Evolutionary conservation across 2,888 invertebrate species (phyloP), one percentile per base, ranked within the genome.

Genomic region (Cloeon dipterum): DNA sequence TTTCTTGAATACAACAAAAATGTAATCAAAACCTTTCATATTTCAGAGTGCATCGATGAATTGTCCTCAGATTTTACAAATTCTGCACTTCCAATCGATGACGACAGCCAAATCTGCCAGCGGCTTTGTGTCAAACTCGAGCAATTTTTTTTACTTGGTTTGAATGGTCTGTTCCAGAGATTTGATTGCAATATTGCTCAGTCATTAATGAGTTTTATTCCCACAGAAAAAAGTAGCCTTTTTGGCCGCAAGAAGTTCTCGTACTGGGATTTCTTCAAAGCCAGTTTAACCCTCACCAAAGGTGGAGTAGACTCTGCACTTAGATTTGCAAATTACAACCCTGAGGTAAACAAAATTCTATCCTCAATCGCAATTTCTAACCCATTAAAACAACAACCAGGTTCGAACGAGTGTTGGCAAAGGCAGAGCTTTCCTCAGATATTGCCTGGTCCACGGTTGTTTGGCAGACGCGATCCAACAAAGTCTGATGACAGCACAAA

Each of bases 181-280:
- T n/a, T n/a, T n/a, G n/a, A n/a, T n/a, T n/a, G n/a, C n/a, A n/a
- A n/a, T n/a, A n/a, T n/a, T n/a, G n/a, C n/a, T n/a, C n/a, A n/a
- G n/a, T n/a, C n/a, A n/a, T n/a, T n/a, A n/a, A n/a, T n/a, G n/a
- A n/a, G n/a, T 21, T 20, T n/a, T 10, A 19, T 14, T 13, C 16
- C 20, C 36, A 2, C 37, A 38, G 38, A 34, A 11, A 32, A 32
- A 23, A 38, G 19, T 26, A 36, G 18, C 14, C 20, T 38, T 17
- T 38, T 38, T 10, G 38, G 38, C 2, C 32, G 33, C 8, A 38
- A 25, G 34, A 34, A 33, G 42, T n/a, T n/a, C n/a, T 52, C 52
- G 34, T 58, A 57, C 45, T 59, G 56, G 56, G 54, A 58, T 41
- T 59, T 55, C 43, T 50, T 58, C 39, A 50, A 50, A 41, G 50